These are phyloP conservation scores for Choloepus hoffmanni DNA, from an alignment of 2,113 vertebrate species.

Conservation along the genomic window DNA sequence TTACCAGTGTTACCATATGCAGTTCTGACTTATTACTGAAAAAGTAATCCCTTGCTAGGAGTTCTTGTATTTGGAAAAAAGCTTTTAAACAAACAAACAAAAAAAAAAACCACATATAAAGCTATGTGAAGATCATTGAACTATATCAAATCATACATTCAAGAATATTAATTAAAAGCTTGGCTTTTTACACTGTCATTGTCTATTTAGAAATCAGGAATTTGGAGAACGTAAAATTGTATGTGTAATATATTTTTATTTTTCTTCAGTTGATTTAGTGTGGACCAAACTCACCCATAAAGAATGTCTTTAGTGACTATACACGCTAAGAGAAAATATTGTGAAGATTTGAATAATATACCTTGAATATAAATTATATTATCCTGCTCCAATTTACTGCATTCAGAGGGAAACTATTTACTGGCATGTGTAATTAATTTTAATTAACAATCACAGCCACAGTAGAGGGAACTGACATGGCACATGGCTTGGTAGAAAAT, in stretches of 20 bases:
- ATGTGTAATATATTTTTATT: slow-evolving; percentile 55
- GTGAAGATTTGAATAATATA: slow-evolving; percentile 50
- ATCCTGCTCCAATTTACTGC: slow-evolving; percentile 57
- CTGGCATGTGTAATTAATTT: slow-evolving; percentile 83
- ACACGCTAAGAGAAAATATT: slow-evolving; percentile 56
- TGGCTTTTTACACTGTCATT: slow-evolving; percentile 1
- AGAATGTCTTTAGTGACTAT: slow-evolving; percentile 49
- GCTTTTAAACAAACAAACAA: background rate
- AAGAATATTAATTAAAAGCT: slow-evolving; percentile 49
- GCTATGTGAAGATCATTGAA: background rate
- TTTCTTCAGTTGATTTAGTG: slow-evolving; percentile 55
- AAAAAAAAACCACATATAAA: too few species aligned
- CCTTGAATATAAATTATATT: slow-evolving; percentile 32
- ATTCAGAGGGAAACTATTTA: slow-evolving; percentile 64
- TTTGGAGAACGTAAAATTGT: background rate
- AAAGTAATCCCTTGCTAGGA: background rate
- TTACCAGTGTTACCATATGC: background rate
- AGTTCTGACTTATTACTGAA: background rate
- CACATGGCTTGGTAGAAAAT: slow-evolving; percentile 81
- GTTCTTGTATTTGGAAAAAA: background rate
- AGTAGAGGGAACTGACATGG: slow-evolving; percentile 75
- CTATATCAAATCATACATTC: background rate
- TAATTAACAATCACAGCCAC: slow-evolving; percentile 81
- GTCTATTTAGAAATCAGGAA: background rate
- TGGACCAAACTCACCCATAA: slow-evolving; percentile 17